These are phyloP conservation scores for Rhinoptilus africanus DNA, from an alignment of 2,113 vertebrate genomes.

Conservation along the genomic window DNA sequence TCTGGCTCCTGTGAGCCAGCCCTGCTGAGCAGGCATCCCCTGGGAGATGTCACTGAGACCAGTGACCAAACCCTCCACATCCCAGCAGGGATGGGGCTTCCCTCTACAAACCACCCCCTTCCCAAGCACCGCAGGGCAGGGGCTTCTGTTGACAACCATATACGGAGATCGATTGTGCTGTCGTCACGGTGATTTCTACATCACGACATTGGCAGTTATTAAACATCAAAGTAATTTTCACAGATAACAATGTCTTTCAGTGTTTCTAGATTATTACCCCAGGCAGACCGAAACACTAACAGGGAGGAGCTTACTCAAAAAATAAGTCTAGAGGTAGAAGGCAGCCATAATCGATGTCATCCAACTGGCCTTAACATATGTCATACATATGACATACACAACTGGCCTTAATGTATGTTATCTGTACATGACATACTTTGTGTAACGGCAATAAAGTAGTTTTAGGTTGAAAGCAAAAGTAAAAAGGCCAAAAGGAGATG, in stretches of 20 bases:
- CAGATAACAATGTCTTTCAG: background rate
- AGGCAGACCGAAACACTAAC: background rate
- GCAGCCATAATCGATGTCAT: background rate
- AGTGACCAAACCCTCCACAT: background rate
- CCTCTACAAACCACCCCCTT: background rate
- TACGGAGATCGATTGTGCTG: background rate
- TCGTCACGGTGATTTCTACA: background rate
- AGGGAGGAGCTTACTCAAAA: background rate
- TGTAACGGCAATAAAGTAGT: background rate
- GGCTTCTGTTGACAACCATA: background rate
- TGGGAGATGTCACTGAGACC: background rate
- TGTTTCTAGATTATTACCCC: background rate
- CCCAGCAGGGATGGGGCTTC: background rate
- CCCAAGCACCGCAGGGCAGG: fast-evolving
- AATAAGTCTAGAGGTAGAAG: background rate
- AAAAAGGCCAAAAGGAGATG: background rate
- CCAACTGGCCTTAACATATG: background rate
- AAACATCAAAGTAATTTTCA: background rate
- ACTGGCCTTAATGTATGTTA: background rate
- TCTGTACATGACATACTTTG: background rate
- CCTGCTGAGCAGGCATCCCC: background rate
- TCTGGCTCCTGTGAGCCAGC: background rate
- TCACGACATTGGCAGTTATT: background rate
- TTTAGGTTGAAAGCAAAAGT: background rate
- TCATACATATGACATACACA: background rate